These are phyloP conservation scores for Crotalus helleri DNA, from an alignment of 2,113 vertebrate genomes.

Conservation along the genomic window DNA sequence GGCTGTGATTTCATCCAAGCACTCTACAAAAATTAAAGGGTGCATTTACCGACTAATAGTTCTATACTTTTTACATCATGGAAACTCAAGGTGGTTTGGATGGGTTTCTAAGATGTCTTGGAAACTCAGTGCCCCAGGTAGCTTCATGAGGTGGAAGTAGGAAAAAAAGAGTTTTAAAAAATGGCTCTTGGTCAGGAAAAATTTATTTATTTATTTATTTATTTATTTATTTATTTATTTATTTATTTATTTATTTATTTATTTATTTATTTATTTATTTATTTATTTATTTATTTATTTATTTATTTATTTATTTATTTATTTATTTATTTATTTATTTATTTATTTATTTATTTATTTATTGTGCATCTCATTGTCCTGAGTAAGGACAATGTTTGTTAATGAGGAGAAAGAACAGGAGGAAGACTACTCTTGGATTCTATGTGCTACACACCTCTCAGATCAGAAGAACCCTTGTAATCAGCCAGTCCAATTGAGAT, in stretches of 20 bases:
- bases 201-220: too few species aligned
- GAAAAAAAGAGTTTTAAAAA: neutral
- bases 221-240: too few species aligned
- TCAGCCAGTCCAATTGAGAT: neutral
- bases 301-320: too few species aligned
- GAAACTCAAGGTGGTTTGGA: neutral
- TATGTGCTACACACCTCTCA: neutral
- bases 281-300: too few species aligned
- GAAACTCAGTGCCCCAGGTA: neutral
- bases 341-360: too few species aligned
- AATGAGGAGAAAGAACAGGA: neutral
- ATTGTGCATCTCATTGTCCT: neutral
- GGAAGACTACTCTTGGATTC: neutral
- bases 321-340: too few species aligned
- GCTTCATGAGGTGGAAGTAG: neutral
- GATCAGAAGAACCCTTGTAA: neutral
- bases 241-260: too few species aligned
- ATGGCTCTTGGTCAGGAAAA: neutral
- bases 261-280: too few species aligned
- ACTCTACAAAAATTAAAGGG: neutral
- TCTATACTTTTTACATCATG: neutral
- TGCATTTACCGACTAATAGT: neutral
- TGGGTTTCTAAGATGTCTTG: neutral
- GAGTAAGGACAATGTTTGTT: neutral
- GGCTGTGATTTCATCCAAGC: neutral